These are phyloP conservation scores for Ciconia boyciana DNA, from an alignment of 2,113 vertebrate genomes.

Conservation along the genomic window DNA sequence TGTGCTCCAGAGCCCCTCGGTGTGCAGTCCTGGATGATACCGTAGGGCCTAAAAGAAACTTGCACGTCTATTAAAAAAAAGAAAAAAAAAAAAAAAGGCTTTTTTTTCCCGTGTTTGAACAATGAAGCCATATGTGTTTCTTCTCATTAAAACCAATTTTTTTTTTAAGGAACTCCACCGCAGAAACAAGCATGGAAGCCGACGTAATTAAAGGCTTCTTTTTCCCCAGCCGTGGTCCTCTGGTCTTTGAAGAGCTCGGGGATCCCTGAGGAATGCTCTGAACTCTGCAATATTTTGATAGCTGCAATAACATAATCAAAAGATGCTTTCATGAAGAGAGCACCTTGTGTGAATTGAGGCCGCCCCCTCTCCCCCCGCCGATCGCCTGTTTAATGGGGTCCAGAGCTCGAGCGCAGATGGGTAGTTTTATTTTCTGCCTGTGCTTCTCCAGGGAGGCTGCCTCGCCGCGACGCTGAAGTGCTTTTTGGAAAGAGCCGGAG, in stretches of 20 bases:
- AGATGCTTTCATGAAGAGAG: constrained; percentile 47
- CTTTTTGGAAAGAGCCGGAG: too few species aligned
- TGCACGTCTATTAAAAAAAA: neutral
- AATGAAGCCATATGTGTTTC: neutral
- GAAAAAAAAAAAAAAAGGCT: neutral
- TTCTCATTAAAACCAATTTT: constrained; percentile 39
- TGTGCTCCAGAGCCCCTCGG: neutral
- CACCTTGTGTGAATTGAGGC: neutral
- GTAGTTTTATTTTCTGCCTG: neutral
- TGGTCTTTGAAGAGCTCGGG: constrained; percentile 51
- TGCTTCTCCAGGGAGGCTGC: neutral
- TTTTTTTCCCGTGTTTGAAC: neutral
- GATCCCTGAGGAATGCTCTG: constrained; percentile 25
- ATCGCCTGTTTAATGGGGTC: neutral
- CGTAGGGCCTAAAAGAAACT: neutral
- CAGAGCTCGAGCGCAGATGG: neutral
- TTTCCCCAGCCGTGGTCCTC: neutral
- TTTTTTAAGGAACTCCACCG: neutral
- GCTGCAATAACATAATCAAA: constrained; percentile 54
- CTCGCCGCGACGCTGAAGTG: rapidly evolving
- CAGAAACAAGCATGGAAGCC: neutral
- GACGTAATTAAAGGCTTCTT: constrained; percentile 37
- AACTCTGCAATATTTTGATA: constrained; percentile 63
- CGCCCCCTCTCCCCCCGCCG: neutral
- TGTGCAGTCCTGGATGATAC: neutral